Percentiles rank a stretch among this genome's conserved stretches.
These are phyloP conservation scores for Peromyscus aztecus DNA, from an alignment of 2,797 vertebrate species.

Conservation along the genomic window DNA sequence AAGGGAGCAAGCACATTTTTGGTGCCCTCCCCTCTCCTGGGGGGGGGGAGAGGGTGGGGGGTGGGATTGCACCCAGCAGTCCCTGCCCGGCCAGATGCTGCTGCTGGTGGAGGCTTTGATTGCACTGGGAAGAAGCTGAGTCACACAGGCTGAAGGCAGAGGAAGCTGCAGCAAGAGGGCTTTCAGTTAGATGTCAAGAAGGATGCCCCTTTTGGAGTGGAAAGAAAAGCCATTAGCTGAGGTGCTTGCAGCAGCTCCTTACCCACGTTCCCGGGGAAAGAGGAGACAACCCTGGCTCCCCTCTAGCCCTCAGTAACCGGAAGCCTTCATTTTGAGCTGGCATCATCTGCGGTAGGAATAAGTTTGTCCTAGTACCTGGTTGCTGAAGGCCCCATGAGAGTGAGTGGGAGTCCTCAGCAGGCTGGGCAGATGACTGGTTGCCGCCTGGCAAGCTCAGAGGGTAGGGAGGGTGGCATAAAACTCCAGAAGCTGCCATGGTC, in stretches of 20 bases:
- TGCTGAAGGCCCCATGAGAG: neutral
- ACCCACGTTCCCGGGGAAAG: neutral
- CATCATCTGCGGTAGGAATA: neutral
- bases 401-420: constrained; percentile 67
- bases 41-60: too few species aligned
- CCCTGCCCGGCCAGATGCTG: constrained; percentile 35
- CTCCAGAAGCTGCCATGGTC: constrained; percentile 67
- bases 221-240: neutral
- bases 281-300: neutral
- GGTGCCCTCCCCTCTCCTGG: neutral
- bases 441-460: constrained; percentile 4
- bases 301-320: neutral
- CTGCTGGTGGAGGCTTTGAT: constrained; percentile 53
- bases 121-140: constrained; percentile 67
- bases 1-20: neutral
- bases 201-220: constrained; percentile 37
- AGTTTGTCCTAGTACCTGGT: constrained; percentile 21
- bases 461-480: neutral
- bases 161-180: constrained; percentile 68
- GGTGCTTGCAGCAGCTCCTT: neutral
- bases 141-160: constrained; percentile 65
- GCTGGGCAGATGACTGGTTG: constrained; percentile 57
- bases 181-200: constrained; percentile 66
- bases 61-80: neutral
- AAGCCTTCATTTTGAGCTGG: neutral